Evolutionary conservation across 2,797 vertebrate species (phyloP), one percentile per base, ranked within the genome.

Genomic region (Gymnopithys bicolor): DNA sequence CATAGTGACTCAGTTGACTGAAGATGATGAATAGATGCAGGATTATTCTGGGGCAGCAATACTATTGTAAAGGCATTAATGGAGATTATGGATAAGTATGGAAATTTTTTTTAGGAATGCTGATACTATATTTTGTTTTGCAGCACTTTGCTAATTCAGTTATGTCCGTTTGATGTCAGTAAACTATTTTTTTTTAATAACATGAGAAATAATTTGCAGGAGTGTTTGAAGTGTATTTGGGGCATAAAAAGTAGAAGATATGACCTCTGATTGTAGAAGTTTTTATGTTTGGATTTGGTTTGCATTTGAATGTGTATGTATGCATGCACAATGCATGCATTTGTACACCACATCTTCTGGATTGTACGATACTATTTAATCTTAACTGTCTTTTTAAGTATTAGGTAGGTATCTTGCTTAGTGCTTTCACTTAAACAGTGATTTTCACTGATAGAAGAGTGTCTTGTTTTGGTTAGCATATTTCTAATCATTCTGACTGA

Each of bases 21-120:
- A 89, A 94, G 80, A 80, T 93, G 96, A 96, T 95, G 92, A 97
- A 97, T 59, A 48, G 88, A 96, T 91, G 52, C 52, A 92, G 68
- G 93, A 95, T 94, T 96, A 95, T 93, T 92, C 83, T 90, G 19
- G 94, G 90, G 60, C 63, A 95, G 79, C 80, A 95, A 74, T 95
- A 69, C 84, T 33, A 93, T 74, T 95, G 56, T 13, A 93, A 83
- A 96, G 93, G 87, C 91, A 91, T 83, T 96, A 92, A 96, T 96
- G 71, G 87, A 60, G 64, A 67, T 76, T 92, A 68, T 85, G 68
- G 93, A 88, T 92, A 96, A 97, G 96, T 97, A 78, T 74, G 79
- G 52, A 79, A 79, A 15, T 97, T 96, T 96, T 22, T 95, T 96
- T 95, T 82, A 85, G 79, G n/a, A 84, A 52, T 74, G 43, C 89